These are phyloP conservation scores for Aplodontia rufa DNA, from an alignment of 2,113 vertebrate species.

Conservation along the genomic window DNA sequence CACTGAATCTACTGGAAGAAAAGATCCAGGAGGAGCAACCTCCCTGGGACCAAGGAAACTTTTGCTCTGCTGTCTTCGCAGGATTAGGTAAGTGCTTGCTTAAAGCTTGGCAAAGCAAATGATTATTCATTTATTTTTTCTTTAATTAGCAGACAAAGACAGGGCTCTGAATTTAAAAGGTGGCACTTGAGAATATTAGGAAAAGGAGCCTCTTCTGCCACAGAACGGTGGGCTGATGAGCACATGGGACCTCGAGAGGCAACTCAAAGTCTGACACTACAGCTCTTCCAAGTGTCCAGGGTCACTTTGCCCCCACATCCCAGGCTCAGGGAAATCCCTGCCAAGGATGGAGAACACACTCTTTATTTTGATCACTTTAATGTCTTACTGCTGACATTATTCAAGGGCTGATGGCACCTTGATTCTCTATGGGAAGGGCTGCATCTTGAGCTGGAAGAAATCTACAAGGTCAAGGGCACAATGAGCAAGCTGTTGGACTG, in stretches of 20 bases:
- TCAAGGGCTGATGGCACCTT: not conserved
- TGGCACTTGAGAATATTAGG: not conserved
- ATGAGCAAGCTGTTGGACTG: not conserved
- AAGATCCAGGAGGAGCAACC: not conserved
- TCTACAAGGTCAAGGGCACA: not conserved
- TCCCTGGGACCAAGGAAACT: not conserved
- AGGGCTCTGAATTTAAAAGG: not conserved
- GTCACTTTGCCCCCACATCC: not conserved
- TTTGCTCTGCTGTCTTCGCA: not conserved
- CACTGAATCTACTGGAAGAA: not conserved
- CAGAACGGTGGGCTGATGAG: not conserved
- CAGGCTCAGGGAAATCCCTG: too few species aligned
- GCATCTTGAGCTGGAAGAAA: not conserved
- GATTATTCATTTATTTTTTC: not conserved
- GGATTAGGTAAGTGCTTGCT: not conserved
- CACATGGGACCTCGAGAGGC: not conserved
- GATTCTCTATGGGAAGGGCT: not conserved
- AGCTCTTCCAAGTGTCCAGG: not conserved
- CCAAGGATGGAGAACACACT: fast-evolving
- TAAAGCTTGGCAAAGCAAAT: not conserved
- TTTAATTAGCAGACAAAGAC: not conserved
- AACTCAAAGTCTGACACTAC: not conserved
- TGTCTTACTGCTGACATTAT: not conserved
- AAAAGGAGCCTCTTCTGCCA: not conserved
- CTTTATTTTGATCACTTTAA: not conserved